Evolutionary conservation across 1,140 invertebrate genomes (phyloP).

Genomic region (Theocolax elegans): DNA sequence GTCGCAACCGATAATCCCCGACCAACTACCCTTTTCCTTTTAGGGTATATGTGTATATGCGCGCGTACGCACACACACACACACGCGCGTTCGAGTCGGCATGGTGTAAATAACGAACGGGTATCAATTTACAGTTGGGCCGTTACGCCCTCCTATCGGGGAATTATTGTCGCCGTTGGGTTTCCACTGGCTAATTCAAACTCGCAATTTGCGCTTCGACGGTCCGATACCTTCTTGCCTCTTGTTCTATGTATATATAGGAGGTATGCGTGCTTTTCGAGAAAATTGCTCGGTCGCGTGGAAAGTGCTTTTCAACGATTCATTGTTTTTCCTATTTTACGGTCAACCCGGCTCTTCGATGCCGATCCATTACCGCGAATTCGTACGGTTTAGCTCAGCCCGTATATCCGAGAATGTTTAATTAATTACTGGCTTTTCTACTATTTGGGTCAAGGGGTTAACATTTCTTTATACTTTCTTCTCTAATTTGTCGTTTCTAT

Average conservation of each 20-base stretch:
- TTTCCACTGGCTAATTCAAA: not conserved
- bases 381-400: too few species aligned
- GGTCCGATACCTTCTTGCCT: not conserved
- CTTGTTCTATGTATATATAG: too few species aligned
- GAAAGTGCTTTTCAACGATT: not conserved
- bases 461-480: too few species aligned
- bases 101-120: conserved; percentile 16
- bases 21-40: too few species aligned
- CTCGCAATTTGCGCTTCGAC: not conserved
- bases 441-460: too few species aligned
- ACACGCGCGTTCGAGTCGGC: not conserved
- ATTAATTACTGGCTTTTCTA: too few species aligned
- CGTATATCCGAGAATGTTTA: too few species aligned
- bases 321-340: not conserved
- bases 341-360: not conserved
- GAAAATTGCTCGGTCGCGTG: not conserved
- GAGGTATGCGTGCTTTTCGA: not conserved
- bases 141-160: not conserved
- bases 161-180: conserved; percentile 5
- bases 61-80: not conserved
- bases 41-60: not conserved
- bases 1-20: too few species aligned
- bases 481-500: too few species aligned
- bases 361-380: too few species aligned
- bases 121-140: conserved; percentile 28